Conservation (phyloP, 2,888 invertebrate species). For the Heteropelma amictum region DNA sequence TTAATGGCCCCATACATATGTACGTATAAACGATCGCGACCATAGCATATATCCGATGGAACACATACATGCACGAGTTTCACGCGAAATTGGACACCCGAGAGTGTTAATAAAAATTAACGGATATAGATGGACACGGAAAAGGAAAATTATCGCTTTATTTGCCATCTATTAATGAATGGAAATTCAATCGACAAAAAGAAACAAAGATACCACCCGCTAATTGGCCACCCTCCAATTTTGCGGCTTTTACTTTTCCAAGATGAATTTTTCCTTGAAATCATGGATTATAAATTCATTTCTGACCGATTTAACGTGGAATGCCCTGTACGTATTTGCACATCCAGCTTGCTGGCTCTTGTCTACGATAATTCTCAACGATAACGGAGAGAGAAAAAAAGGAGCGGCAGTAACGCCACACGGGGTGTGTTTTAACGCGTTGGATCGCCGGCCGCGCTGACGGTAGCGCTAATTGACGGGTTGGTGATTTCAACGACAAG, state of each 20-base stretch:
- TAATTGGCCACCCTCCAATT: no score
- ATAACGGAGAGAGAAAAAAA: constrained; percentile 65
- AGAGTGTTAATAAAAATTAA: no score
- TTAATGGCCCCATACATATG: constrained; percentile 48
- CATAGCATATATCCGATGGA: not conserved
- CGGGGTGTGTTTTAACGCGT: constrained; percentile 25
- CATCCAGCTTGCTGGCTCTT: constrained; percentile 15
- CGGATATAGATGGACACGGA: no score
- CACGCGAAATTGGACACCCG: not conserved
- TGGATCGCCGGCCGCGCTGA: constrained; percentile 51
- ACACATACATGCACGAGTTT: constrained; percentile 2
- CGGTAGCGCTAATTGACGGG: constrained; percentile 67
- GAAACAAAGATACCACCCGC: no score
- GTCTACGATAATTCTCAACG: constrained; percentile 64
- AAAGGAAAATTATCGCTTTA: no score
- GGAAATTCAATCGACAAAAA: no score
- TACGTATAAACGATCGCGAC: constrained; percentile 5
- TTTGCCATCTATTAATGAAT: no score
- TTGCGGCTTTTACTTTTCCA: no score
- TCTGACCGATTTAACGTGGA: no score
- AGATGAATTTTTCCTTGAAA: no score
- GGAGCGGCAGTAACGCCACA: constrained; percentile 23
- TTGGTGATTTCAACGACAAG: constrained; percentile 64
- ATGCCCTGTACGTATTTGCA: not conserved
- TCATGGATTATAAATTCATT: no score